These are phyloP conservation scores for Rhyacichthys aspro DNA, from an alignment of 2,797 vertebrate genomes.

Conservation along the genomic window DNA sequence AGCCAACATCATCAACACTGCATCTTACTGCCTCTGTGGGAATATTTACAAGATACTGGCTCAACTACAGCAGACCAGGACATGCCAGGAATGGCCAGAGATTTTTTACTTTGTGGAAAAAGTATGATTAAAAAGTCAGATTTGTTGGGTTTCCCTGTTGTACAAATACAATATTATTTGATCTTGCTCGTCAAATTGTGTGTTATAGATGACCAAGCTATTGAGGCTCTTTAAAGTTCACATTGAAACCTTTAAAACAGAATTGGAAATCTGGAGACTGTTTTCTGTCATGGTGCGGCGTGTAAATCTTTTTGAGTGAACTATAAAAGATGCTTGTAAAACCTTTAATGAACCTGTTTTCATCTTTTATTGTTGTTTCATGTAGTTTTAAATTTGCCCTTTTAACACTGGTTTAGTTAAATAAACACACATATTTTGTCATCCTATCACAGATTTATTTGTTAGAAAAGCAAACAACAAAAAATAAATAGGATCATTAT, in stretches of 20 bases:
- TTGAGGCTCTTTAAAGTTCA: too few species aligned
- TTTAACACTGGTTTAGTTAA: conserved; percentile 8
- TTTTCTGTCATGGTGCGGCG: neutral
- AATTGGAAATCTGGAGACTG: neutral
- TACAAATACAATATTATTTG: conserved; percentile 38
- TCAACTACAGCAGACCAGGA: conserved; percentile 13
- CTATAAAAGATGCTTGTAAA: conserved; percentile 55
- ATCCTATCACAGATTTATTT: conserved; percentile 81
- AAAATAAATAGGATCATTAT: conserved; percentile 80
- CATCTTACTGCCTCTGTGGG: neutral
- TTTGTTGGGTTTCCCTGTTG: conserved; percentile 24
- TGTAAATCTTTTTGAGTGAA: conserved; percentile 24
- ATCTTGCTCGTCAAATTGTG: conserved; percentile 30
- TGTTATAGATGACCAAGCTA: conserved; percentile 14
- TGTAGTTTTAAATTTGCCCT: conserved; percentile 19
- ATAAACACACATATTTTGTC: conserved; percentile 39
- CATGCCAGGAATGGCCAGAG: conserved; percentile 29
- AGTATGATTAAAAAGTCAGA: conserved; percentile 36
- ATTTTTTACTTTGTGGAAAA: conserved; percentile 19
- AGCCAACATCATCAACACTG: conserved; percentile 20
- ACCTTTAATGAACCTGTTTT: conserved; percentile 43
- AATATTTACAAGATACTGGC: neutral
- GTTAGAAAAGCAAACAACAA: conserved; percentile 77
- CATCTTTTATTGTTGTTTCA: conserved; percentile 15
- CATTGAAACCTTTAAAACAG: too few species aligned